Base-by-base conservation (phyloP, 2,888 invertebrate species). In the Mythimna lalbum region DNA sequence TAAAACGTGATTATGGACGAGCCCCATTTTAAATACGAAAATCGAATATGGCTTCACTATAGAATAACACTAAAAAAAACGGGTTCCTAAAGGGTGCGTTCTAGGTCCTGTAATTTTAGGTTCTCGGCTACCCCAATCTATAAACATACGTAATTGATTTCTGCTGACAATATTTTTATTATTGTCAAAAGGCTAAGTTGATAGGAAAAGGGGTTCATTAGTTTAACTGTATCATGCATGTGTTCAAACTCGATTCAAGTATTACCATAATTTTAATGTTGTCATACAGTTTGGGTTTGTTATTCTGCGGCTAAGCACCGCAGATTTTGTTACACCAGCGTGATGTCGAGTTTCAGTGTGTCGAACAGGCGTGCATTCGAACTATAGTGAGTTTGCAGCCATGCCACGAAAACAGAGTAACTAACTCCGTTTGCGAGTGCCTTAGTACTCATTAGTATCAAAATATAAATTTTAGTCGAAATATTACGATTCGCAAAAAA, bases 21-120 rank as follows among this genome's bases (percentile, higher is more conserved):
- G 52, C 9, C 23, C 9, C 1, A 21, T 27, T n/a, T 49, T 49
- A 47, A 49, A 21, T 10, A 14, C 27, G 17, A 43, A 2, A 17
- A 52, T 6, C 31, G n/a, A 19, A 14, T 56, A 47, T 27, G 4
- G 7, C n/a, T 57, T 39, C 6, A 23, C 6, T 12, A 21, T 23
- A n/a, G 17, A 47, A 62, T 5, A 27, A 27, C 12, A 36, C 10
- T 50, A 4, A n/a, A 56, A 12, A n/a, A 12, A 9, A 33, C 39
- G 73, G n/a, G 27, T 66, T n/a, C 36, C 50, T 59, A 50, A 53
- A 59, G 79, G 66, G 17, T 50, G 19, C 9, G 2, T 55, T 36
- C 21, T 66, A 10, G 66, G 53, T 5, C 62, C 33, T 19, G 17
- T 19, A 10, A 10, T 57, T 47, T 57, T 27, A 0, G 12, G 50